Base-by-base conservation (phyloP, 2,797 vertebrate species). In the Remorina albescens region DNA sequence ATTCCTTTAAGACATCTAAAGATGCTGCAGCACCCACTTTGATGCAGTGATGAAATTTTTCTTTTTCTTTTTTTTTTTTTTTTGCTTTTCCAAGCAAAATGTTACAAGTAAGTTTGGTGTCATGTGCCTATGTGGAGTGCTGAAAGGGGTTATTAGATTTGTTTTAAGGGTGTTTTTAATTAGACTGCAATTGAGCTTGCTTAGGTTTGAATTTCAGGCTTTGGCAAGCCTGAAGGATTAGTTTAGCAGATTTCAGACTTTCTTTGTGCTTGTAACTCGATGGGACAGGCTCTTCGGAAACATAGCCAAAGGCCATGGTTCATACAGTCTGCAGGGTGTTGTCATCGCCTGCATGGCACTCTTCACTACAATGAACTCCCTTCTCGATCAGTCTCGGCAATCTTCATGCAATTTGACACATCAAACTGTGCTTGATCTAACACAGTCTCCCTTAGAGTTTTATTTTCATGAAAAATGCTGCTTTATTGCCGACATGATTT, bases 141-240 rank as follows among this genome's bases (percentile, higher is more conserved):
- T 71, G 46, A 73, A 67, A 44, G 54, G 61, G 51, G 50, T 80
- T 78, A 66, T 78, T 73, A 2, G 80, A 74, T 80, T 42, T 41
- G 67, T 85, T 73, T 76, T 51, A 78, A 85, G 79, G 42, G 62
- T 41, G 69, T 79, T 86, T 49, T 70, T 74, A 82, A 78, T 76
- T 50, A 54, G 67, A 15, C 28, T 57, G 69, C 58, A 65, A 39
- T 64, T 28, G 58, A 61, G 69, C 25, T 1, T 74, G 80, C 66
- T 85, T 81, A 84, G 84, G 84, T 88, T 81, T 85, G 74, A 86
- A 79, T 88, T 76, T 80, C 79, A 82, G 67, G 56, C 44, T 78
- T 78, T 58, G 58, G 34, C 25, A 32, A 67, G 26, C 56, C 68
- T 77, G 62, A 63, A 61, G 72, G 72, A 60, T 86, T 59, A 66